A percentile compares a stretch with the other conserved stretches of the same genome.
Evolutionary conservation across 2,797 vertebrate genomes (phyloP).

Genomic region (Leptoclinus maculatus): DNA sequence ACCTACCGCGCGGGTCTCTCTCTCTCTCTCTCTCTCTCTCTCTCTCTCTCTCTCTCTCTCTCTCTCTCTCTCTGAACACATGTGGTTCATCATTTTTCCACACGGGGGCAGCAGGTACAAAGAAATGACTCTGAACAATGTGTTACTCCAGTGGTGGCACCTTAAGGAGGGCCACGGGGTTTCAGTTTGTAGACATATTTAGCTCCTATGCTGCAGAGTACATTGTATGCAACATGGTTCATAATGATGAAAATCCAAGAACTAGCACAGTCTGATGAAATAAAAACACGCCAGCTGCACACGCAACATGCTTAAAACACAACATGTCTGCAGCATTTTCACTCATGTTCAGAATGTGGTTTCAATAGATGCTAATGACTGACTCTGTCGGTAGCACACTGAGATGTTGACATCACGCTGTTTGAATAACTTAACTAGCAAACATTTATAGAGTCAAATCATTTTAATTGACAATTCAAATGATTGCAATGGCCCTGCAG

Average conservation of each 20-base stretch:
- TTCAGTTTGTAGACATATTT: conserved; percentile 9
- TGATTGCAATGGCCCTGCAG: conserved; percentile 10
- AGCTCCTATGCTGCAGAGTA: background rate
- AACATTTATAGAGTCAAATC: background rate
- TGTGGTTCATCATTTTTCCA: conserved; percentile 45
- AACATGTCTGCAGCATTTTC: background rate
- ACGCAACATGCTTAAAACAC: background rate
- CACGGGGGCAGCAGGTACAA: conserved; percentile 67
- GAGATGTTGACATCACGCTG: background rate
- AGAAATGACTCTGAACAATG: conserved; percentile 16
- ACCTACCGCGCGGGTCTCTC: background rate
- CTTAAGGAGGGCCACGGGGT: background rate
- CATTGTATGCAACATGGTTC: background rate
- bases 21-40: background rate
- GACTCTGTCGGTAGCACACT: background rate
- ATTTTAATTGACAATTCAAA: conserved; percentile 20
- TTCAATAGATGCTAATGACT: background rate
- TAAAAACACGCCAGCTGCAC: background rate
- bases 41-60: background rate
- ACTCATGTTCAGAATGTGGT: background rate
- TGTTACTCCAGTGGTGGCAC: background rate
- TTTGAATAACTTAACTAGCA: background rate
- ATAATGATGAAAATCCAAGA: background rate
- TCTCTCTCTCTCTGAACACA: background rate
- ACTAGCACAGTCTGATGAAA: background rate